Percentiles rank a stretch among this genome's conserved stretches.
These are phyloP conservation scores for Tetrao urogallus DNA, from an alignment of 2,113 vertebrate genomes.

Conservation along the genomic window DNA sequence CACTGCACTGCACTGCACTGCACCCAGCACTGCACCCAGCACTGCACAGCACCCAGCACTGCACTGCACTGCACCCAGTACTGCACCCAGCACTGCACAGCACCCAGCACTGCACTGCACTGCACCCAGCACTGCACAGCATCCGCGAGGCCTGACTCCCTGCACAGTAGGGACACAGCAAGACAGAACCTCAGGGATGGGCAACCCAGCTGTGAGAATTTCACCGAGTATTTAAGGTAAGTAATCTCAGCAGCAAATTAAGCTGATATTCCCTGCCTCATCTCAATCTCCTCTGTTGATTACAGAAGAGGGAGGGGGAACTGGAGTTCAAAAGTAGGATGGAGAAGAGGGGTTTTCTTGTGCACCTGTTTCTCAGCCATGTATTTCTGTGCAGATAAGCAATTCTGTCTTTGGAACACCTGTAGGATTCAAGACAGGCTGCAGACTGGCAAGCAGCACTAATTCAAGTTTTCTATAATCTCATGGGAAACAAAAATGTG, in stretches of 20 bases:
- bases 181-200: neutral
- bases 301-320: neutral
- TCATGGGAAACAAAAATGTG: neutral
- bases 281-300: fast-evolving
- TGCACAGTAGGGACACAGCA: neutral
- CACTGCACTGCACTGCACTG: too few species aligned
- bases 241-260: neutral
- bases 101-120: too few species aligned
- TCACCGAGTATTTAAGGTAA: neutral
- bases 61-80: too few species aligned
- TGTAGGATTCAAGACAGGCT: neutral
- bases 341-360: neutral
- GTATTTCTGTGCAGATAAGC: neutral
- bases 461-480: too few species aligned
- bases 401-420: neutral
- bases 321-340: neutral
- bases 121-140: too few species aligned
- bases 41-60: too few species aligned
- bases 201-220: neutral
- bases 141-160: too few species aligned
- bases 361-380: neutral
- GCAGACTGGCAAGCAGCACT: neutral
- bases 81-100: too few species aligned
- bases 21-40: too few species aligned
- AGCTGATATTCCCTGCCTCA: neutral